Conservation (phyloP, 1,140 invertebrate genomes). For the Bombus waltoni region DNA sequence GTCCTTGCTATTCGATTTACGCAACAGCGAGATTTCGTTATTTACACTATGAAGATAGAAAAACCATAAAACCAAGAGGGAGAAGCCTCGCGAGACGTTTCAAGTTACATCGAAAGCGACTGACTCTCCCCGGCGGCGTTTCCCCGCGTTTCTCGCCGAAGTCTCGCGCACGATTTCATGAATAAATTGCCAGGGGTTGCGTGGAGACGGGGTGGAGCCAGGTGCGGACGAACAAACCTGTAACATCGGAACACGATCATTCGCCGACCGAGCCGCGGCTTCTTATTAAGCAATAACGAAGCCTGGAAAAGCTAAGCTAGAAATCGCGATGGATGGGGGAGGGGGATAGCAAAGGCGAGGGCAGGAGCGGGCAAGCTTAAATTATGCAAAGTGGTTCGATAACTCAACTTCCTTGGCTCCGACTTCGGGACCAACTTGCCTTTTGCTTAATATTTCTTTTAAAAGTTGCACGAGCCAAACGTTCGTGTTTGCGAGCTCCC, state of each 20-base stretch:
- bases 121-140: neutral
- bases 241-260: constrained; percentile 41
- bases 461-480: constrained; percentile 56
- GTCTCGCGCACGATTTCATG: constrained; percentile 20
- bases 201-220: neutral
- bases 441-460: constrained; percentile 70
- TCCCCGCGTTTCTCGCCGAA: neutral
- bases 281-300: constrained; percentile 34
- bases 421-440: neutral
- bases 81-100: too few relatives aligned
- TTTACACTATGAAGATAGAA: neutral
- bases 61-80: neutral
- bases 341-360: too few relatives aligned
- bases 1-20: neutral
- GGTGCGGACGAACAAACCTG: constrained; percentile 3
- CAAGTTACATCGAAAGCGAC: neutral
- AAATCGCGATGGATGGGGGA: neutral
- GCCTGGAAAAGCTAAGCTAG: neutral
- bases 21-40: neutral
- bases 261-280: neutral
- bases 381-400: constrained; percentile 78
- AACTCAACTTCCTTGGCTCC: constrained; percentile 67
- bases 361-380: constrained; percentile 55
- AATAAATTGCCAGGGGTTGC: constrained; percentile 12
- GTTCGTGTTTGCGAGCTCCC: neutral